Base-by-base conservation (phyloP, 2,113 vertebrate genomes). In the Larimichthys crocea region DNA sequence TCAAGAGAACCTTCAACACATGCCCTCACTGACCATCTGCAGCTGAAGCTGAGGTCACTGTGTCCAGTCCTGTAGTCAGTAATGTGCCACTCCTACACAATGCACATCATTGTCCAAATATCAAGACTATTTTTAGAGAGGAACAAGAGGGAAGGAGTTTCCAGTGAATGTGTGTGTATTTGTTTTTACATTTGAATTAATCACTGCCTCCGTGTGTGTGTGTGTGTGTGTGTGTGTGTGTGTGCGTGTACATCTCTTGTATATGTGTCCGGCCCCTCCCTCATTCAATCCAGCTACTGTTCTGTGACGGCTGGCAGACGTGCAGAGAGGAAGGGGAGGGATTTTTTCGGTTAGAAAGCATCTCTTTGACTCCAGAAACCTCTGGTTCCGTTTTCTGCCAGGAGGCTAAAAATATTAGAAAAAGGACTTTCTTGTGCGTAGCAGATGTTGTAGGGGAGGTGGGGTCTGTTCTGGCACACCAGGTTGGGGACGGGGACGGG, bases 211-310 rank as follows among this genome's bases (percentile, higher is more conserved):
- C 85, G 80, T 84, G 85, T 81, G 80, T 67, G 76, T 24, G 24
- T 24, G 24, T 24, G 24, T 24, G 24, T 53, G 50, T 56, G 24
- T 74, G 57, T 61, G 60, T 66, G 60, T 66, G 64, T 53, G 29
- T 44, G 57, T 75, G 77, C 82, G 73, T 81, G 84, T 80, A 71
- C 70, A 63, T 82, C 66, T 73, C 75, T 79, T 87, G 64, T 56
- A 22, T 49, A 48, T 22, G 56, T 60, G 79, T 86, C 53, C 77
- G n/a, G 79, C 79, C 69, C 80, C 82, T 74, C 79, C 83, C 78
- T 82, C 67, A 2, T 74, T 95, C 89, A 94, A 93, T 94, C 88
- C 88, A 75, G 82, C 86, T 75, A 86, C 92, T 95, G 94, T 95
- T 94, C 90, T 80, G 82, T 62, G 84, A 86, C 67, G 66, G 77